Conservation (phyloP, 2,797 vertebrate species). For the Microcaecilia unicolor region DNA sequence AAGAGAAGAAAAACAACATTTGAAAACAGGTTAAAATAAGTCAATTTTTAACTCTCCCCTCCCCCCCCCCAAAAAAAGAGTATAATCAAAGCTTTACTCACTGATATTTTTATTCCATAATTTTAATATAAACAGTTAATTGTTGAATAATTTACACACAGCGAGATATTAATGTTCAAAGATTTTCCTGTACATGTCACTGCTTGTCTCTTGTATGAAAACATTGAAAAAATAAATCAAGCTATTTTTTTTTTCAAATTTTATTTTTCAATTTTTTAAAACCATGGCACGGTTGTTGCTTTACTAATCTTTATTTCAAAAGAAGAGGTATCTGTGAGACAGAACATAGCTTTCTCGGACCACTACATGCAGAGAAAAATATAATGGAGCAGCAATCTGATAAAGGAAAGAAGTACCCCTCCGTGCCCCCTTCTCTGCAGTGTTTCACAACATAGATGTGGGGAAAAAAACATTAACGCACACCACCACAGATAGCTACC, state of each 20-base stretch:
- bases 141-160: conserved; percentile 92
- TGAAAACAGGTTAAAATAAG: no score
- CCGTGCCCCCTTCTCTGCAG: no score
- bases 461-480: no score
- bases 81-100: conserved; percentile 33
- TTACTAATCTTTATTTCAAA: no score
- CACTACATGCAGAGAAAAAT: no score
- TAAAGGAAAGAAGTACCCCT: no score
- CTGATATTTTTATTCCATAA: conserved; percentile 87
- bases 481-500: no score
- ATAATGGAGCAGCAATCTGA: no score
- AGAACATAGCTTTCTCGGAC: conserved; percentile 45
- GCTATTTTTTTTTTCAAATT: conserved; percentile 42
- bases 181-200: conserved; percentile 74
- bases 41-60: no score
- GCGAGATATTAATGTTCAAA: conserved; percentile 76
- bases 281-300: conserved; percentile 72
- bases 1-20: no score
- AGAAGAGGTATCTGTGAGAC: conserved; percentile 49
- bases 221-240: conserved; percentile 77
- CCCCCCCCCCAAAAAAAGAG: no score
- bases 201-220: conserved; percentile 82
- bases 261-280: conserved; percentile 8
- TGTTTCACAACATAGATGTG: no score
- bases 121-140: conserved; percentile 97